These are phyloP conservation scores for Thunnus thynnus DNA, from an alignment of 2,113 vertebrate genomes.

Conservation along the genomic window DNA sequence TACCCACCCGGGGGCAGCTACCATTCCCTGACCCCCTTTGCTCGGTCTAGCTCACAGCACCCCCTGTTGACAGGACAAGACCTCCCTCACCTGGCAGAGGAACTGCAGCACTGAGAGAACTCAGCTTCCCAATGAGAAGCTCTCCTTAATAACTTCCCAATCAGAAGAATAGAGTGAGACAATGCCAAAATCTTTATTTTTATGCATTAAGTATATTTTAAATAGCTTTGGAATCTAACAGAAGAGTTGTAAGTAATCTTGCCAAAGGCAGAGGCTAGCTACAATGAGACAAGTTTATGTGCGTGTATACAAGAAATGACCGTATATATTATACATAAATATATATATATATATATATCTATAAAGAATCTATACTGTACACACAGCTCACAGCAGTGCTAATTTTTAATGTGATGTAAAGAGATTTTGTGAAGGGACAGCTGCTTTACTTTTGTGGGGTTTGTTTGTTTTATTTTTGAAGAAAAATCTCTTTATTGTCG, in stretches of 20 bases:
- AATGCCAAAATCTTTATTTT: slow-evolving; percentile 99
- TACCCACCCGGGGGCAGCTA: slow-evolving; percentile 8
- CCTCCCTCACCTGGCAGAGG: slow-evolving; percentile 56
- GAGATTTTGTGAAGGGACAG: slow-evolving; percentile 84
- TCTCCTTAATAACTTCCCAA: slow-evolving; percentile 72
- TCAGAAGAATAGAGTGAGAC: slow-evolving; percentile 80
- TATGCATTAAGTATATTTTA: slow-evolving; percentile 99
- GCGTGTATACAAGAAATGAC: slow-evolving; percentile 82
- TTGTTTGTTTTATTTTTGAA: slow-evolving; percentile 57
- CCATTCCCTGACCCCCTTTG: slow-evolving; percentile 3
- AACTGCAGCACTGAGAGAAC: slow-evolving; percentile 84
- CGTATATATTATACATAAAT: slow-evolving; percentile 83
- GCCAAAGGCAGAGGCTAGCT: slow-evolving; percentile 96
- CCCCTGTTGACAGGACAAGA: slow-evolving; percentile 59
- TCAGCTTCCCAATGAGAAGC: slow-evolving; percentile 86
- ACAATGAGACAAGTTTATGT: slow-evolving; percentile 83
- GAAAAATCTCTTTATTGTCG: slow-evolving; percentile 60
- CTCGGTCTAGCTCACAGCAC: slow-evolving; percentile 51
- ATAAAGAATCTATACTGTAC: slow-evolving; percentile 81
- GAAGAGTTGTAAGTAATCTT: slow-evolving; percentile 98
- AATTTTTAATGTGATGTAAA: slow-evolving; percentile 82
- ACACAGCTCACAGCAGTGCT: slow-evolving; percentile 78
- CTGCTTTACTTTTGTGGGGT: slow-evolving; percentile 73
- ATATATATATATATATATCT: slow-evolving; percentile 73
- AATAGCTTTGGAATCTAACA: slow-evolving; percentile 97